These are phyloP conservation scores for Xiphophorus couchianus DNA, from an alignment of 2,113 vertebrate species.

Conservation along the genomic window DNA sequence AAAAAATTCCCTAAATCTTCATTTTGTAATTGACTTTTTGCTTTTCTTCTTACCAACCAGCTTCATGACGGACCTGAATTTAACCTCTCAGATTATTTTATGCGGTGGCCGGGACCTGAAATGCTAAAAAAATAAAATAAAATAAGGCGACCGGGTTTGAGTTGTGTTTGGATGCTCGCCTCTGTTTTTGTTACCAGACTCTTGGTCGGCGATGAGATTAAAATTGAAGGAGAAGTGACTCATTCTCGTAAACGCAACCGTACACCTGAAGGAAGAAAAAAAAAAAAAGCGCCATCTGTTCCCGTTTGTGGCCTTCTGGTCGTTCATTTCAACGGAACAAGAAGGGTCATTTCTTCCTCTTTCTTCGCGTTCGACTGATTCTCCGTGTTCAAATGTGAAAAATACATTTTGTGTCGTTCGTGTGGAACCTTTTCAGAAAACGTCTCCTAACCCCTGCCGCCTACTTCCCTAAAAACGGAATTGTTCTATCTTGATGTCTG, in stretches of 20 bases:
- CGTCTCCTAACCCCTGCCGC: no score
- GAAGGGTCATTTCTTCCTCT: neutral
- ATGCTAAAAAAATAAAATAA: neutral
- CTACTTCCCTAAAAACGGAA: no score
- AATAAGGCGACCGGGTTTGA: neutral
- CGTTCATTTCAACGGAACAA: neutral
- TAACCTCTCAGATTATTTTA: neutral
- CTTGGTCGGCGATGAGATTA: neutral
- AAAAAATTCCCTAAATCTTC: conserved; percentile 1
- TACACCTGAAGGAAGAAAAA: neutral
- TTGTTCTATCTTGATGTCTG: no score
- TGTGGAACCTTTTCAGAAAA: no score
- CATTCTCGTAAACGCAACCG: neutral
- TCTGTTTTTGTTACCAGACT: no score
- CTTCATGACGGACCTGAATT: neutral
- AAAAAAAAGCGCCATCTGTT: neutral
- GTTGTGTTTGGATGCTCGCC: neutral
- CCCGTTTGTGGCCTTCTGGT: neutral
- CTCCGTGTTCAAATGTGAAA: no score
- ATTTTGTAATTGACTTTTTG: neutral
- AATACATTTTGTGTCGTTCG: no score
- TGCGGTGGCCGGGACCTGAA: neutral
- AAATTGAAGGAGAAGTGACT: neutral
- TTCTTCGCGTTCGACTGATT: no score
- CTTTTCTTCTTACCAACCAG: no score